Evolutionary conservation across 1,140 invertebrate species (phyloP).

Genomic region (Drosophila sucinea): DNA sequence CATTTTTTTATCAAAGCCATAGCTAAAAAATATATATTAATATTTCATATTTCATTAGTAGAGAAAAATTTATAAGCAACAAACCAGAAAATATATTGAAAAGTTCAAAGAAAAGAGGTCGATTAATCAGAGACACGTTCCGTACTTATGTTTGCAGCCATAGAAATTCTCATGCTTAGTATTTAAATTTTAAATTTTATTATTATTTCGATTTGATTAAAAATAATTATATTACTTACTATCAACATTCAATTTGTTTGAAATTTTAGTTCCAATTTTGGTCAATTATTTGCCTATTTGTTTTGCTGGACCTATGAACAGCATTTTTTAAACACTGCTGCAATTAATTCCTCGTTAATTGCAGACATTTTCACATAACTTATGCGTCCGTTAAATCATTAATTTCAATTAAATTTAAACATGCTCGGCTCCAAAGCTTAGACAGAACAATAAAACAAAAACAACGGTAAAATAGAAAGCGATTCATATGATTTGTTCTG

Average conservation of each 20-base stretch:
- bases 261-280: constrained; percentile 29
- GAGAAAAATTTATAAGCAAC: constrained; percentile 7
- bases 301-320: constrained; percentile 22
- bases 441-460: constrained; percentile 22
- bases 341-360: constrained; percentile 21
- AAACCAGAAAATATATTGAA: constrained; percentile 7
- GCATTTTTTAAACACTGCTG: constrained; percentile 17
- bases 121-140: not conserved
- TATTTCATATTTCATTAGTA: too few species aligned
- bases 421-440: not conserved
- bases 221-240: constrained; percentile 21
- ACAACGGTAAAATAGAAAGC: constrained; percentile 17
- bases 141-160: constrained; percentile 35
- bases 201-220: constrained; percentile 12
- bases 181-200: constrained; percentile 24
- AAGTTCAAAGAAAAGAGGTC: too few species aligned
- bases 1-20: too few species aligned
- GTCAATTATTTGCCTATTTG: constrained; percentile 8
- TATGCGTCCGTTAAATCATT: constrained; percentile 16
- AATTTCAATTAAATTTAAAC: constrained; percentile 18
- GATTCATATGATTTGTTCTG: constrained; percentile 7
- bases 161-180: constrained; percentile 30
- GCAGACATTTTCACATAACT: constrained; percentile 21
- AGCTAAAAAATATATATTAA: too few species aligned
- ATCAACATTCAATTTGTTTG: constrained; percentile 27